Evolutionary conservation across 2,113 vertebrate genomes (phyloP).

Genomic region (Entomyzon cyanotis): DNA sequence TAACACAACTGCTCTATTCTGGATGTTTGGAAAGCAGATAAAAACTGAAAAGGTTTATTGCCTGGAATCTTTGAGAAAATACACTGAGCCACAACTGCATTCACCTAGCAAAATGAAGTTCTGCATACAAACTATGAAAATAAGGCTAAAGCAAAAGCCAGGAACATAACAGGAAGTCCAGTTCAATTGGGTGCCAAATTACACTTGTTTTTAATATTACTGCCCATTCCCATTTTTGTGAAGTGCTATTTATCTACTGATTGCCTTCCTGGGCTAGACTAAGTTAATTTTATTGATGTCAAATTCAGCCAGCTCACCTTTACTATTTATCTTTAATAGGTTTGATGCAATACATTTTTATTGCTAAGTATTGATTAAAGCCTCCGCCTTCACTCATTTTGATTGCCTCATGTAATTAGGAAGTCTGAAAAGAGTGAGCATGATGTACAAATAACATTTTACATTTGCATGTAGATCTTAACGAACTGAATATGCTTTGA

Average conservation of each 20-base stretch:
- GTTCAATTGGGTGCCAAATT: not conserved
- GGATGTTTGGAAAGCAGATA: not conserved
- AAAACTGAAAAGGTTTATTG: not conserved
- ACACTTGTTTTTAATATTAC: not conserved
- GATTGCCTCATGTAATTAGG: not conserved
- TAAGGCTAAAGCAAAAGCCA: not conserved
- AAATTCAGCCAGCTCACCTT: not conserved
- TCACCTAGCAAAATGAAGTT: not conserved
- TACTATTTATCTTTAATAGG: not conserved
- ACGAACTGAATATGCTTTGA: not conserved
- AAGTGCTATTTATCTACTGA: not conserved
- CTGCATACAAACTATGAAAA: not conserved
- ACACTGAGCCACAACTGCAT: not conserved
- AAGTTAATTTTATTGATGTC: not conserved
- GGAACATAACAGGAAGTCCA: not conserved
- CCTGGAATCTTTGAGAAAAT: not conserved
- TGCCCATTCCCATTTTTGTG: not conserved
- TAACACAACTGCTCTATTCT: not conserved
- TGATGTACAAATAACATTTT: not conserved
- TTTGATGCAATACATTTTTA: not conserved
- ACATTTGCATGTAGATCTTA: not conserved
- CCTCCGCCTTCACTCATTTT: not conserved
- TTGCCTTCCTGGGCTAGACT: not conserved
- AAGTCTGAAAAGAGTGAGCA: not conserved
- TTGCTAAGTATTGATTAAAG: conserved; percentile 8